phyloP scores from a whole-genome alignment of 2,888 invertebrate genomes.

The Thelaira solivaga region DNA sequence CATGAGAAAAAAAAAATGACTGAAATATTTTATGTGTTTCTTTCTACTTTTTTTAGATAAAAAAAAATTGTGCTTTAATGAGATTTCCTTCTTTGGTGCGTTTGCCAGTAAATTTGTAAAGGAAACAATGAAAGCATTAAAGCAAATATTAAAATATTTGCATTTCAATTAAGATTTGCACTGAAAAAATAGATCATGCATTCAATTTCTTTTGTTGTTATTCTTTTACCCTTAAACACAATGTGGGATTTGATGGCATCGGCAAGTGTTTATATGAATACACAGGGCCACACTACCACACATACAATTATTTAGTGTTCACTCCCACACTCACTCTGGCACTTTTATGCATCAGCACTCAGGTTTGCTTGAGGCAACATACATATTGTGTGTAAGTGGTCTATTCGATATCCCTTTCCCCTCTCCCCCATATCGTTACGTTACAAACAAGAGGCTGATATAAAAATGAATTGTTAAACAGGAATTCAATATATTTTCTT shows the following conservation, averaged over 20 bases:
- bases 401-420: constrained; percentile 3
- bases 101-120: neutral
- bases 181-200: constrained; percentile 45
- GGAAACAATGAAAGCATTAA: constrained; percentile 16
- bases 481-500: neutral
- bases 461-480: constrained; percentile 30
- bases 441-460: neutral
- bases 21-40: constrained; percentile 1
- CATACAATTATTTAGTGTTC: constrained; percentile 20
- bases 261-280: constrained; percentile 35
- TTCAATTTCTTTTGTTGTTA: constrained; percentile 22
- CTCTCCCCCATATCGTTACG: neutral
- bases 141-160: constrained; percentile 53
- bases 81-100: neutral
- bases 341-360: constrained; percentile 59
- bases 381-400: neutral
- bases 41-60: no score
- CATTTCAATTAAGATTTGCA: constrained; percentile 56
- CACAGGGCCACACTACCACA: constrained; percentile 28
- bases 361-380: constrained; percentile 43
- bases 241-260: constrained; percentile 1
- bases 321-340: constrained; percentile 20
- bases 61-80: neutral
- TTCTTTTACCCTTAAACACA: constrained; percentile 18
- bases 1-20: neutral